Base-by-base conservation (phyloP, 2,797 vertebrate genomes). In the Naso thynnoides region DNA sequence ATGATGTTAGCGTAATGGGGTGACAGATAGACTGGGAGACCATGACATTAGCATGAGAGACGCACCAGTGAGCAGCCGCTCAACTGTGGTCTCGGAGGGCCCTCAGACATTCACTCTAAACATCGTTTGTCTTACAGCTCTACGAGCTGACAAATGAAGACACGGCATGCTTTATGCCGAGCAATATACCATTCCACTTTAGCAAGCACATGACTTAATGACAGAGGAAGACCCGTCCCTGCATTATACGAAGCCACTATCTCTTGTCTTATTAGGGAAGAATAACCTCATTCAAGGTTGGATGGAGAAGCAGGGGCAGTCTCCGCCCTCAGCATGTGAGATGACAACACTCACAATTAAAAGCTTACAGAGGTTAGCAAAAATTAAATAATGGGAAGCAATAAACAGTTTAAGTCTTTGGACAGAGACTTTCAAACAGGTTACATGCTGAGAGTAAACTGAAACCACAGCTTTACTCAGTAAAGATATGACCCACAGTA, bases 1-100 rank as follows among this genome's bases (percentile, higher is more conserved):
- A 95, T 94, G 93, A 93, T 93, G 93, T 94, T 93, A 94, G 89
- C 86, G 90, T 94, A 94, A 94, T 94, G 93, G 92, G 91, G 88
- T 94, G 92, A 95, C 93, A 94, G 92, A 92, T 93, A 91, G 92
- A 93, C 92, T 88, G 86, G 89, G 89, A 89, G 91, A 94, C 92
- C 92, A 88, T 95, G 94, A 92, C 93, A 94, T 95, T 94, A 94
- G 92, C 93, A 94, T 91, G 91, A 94, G 93, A 94, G 93, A 94
- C 92, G 93, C 94, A 91, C 93, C 93, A 94, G 92, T 84, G 93
- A 94, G 93, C 94, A 95, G 87, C 84, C 87, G 85, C 91, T 95
- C 92, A 94, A 88, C 93, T 93, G 91, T 92, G 92, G 88, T 90
- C 91, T 90, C 90, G 76, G 84, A 90, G 92, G 90, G 86, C 88